Evolutionary conservation across 2,888 invertebrate genomes (phyloP).

Genomic region (Trachelus troglodyta): DNA sequence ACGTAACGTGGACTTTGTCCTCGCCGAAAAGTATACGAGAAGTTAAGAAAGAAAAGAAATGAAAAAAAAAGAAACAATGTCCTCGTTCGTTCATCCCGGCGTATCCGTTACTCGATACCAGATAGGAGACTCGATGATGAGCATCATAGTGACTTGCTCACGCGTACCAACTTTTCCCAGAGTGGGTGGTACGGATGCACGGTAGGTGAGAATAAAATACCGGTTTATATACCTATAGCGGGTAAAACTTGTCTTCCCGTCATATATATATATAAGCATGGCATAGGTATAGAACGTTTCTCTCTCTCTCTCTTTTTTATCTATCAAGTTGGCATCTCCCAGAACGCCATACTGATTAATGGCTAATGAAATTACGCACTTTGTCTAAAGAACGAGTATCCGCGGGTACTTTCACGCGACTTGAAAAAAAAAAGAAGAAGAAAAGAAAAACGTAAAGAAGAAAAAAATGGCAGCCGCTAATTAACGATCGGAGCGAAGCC

Average conservation of each 20-base stretch:
- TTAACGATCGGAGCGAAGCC: constrained; percentile 41
- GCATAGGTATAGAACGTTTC: background rate
- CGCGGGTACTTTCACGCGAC: constrained; percentile 48
- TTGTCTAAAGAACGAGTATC: constrained; percentile 27
- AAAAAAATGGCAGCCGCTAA: constrained; percentile 36
- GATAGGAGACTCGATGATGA: background rate
- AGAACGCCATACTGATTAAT: background rate
- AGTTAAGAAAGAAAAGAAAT: background rate
- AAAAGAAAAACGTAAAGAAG: constrained; percentile 22
- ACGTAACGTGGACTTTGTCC: background rate
- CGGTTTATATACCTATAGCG: no score
- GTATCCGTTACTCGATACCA: background rate
- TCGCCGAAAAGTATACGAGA: background rate
- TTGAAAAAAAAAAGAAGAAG: constrained; percentile 21
- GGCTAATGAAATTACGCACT: constrained; percentile 6
- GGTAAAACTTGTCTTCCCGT: no score
- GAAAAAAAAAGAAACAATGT: background rate
- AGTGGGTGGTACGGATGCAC: background rate
- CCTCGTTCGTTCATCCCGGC: background rate
- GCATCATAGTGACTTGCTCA: background rate
- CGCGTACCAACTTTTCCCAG: background rate
- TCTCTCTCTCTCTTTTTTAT: background rate
- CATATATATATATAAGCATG: constrained; percentile 4
- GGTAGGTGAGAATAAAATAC: background rate
- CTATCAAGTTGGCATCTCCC: constrained; percentile 6